phyloP scores from a whole-genome alignment of 1,140 invertebrate genomes.

The Planococcus citri region DNA sequence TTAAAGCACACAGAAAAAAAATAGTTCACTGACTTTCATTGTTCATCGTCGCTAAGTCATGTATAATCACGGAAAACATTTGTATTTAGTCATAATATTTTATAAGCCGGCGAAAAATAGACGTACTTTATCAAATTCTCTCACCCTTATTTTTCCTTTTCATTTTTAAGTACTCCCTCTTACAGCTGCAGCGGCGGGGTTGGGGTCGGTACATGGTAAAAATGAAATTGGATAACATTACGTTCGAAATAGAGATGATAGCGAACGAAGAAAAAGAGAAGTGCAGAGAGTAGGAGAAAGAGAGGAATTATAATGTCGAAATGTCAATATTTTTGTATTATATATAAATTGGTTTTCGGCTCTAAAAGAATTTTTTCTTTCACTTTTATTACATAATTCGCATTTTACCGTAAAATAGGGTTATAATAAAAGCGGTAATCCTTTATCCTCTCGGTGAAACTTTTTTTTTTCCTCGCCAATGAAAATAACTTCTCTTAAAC shows the following conservation, averaged over 20 bases:
- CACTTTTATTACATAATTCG: constrained; percentile 3
- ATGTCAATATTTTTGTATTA: neutral
- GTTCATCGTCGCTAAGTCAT: constrained; percentile 10
- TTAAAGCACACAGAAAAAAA: constrained; percentile 7
- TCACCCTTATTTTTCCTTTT: neutral
- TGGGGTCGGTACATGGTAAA: too few species aligned
- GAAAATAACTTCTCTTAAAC: neutral
- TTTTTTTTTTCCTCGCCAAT: neutral
- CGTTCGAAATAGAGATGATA: neutral
- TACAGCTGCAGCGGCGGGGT: too few species aligned
- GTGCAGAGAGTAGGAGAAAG: too few species aligned
- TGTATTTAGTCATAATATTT: constrained; percentile 12
- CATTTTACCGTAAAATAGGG: neutral
- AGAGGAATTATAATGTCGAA: neutral
- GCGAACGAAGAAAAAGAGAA: too few species aligned
- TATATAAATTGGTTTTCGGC: neutral
- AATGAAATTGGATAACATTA: neutral
- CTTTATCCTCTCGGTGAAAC: neutral
- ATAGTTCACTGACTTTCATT: constrained; percentile 1
- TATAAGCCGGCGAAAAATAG: neutral
- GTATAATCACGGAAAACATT: constrained; percentile 17
- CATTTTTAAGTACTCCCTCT: too few species aligned
- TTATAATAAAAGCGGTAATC: neutral
- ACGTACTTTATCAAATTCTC: neutral
- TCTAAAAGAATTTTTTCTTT: neutral